Conservation (phyloP, 2,113 vertebrate genomes). For the Madoqua kirkii region DNA sequence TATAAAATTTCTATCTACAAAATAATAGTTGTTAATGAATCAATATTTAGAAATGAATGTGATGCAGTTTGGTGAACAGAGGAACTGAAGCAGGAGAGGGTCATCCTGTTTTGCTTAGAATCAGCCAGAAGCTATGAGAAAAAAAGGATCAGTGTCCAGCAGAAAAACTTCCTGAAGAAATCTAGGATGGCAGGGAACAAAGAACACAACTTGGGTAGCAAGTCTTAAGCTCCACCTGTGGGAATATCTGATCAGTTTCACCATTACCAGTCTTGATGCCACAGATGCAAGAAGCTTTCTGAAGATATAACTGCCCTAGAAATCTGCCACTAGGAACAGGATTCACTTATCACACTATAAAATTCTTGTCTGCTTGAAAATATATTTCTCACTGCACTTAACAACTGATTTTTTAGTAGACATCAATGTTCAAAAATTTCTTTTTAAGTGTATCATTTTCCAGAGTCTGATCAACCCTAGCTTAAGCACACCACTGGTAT, state of each 20-base stretch:
- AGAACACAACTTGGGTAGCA: background rate
- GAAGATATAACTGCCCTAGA: background rate
- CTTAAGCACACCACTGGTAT: background rate
- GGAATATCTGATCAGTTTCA: background rate
- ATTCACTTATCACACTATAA: background rate
- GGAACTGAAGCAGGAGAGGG: background rate
- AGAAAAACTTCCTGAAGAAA: background rate
- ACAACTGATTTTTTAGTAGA: background rate
- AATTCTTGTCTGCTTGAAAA: background rate
- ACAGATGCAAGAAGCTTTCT: background rate
- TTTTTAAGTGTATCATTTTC: background rate
- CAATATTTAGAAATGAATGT: background rate
- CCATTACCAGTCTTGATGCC: background rate
- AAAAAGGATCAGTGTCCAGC: background rate
- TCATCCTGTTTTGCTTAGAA: background rate
- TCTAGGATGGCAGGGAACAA: background rate
- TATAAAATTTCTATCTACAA: too few species aligned
- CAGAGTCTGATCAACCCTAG: background rate
- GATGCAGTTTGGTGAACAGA: background rate
- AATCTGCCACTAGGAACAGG: background rate
- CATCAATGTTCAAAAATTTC: background rate
- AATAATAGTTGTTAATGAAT: background rate
- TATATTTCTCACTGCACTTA: background rate
- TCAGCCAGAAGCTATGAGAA: conserved; percentile 30
- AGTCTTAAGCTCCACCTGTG: background rate